Percentiles rank a stretch among this genome's conserved stretches.
Conservation (phyloP, 2,113 vertebrate genomes). For the Syngnathus floridae region DNA sequence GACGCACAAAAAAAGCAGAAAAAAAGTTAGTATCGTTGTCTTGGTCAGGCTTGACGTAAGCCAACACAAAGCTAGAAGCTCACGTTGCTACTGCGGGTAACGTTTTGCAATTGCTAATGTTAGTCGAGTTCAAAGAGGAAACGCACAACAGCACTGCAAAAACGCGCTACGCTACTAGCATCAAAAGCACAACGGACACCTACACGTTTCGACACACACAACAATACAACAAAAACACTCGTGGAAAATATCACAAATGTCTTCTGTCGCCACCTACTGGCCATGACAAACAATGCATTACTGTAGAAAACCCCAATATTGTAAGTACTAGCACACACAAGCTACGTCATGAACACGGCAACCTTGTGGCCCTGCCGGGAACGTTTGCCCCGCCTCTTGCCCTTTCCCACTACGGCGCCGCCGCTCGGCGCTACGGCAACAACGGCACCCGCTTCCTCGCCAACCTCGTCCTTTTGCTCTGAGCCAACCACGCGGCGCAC, state of each 20-base stretch:
- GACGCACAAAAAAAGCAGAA: background rate
- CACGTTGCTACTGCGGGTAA: background rate
- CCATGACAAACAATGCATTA: background rate
- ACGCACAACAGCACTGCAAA: background rate
- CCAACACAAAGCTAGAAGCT: no score
- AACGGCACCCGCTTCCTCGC: conserved; percentile 17
- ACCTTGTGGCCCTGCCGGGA: conserved; percentile 54
- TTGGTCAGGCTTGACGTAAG: background rate
- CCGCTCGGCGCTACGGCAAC: conserved; percentile 28
- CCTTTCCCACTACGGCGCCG: conserved; percentile 64
- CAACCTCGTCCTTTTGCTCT: conserved; percentile 57
- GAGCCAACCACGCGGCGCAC: conserved; percentile 78
- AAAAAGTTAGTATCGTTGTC: background rate
- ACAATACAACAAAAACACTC: background rate
- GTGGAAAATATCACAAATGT: background rate
- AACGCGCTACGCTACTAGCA: background rate
- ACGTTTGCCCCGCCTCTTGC: conserved; percentile 63
- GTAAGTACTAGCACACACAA: background rate
- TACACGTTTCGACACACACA: background rate
- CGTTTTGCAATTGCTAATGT: background rate
- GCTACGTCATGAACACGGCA: conserved; percentile 51
- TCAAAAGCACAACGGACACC: background rate
- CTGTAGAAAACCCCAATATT: background rate
- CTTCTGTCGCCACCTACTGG: background rate
- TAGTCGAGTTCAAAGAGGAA: conserved; percentile 2